Evolutionary conservation across 2,797 vertebrate species (phyloP), one percentile per base, ranked within the genome.

Genomic region (Miopithecus talapoin): DNA sequence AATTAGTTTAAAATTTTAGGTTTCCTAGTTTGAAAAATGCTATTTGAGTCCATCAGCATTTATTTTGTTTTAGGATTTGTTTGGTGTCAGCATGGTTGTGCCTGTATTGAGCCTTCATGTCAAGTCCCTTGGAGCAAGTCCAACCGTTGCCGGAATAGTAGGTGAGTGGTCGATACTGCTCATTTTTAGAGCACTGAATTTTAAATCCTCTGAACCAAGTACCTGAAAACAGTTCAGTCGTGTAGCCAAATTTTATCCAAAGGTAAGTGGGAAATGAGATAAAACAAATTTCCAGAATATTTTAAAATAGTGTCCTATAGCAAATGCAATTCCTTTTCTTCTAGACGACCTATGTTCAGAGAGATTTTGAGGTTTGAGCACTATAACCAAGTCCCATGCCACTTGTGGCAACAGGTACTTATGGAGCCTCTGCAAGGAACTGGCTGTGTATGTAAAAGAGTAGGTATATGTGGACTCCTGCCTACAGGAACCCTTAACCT

Each of bases 81-180:
- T 99, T 98, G 99, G 99, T 91, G 99, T 99, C 96, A 99, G 99
- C 98, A 99, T 99, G 99, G 99, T 99, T 94, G 99, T 99, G 95
- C 99, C 99, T 48, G 98, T 99, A 97, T 98, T 99, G 98, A 99
- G 99, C 97, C 99, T 99, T 98, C 99, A 99, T 26, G 99, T 99
- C 93, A 99, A 99, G 98, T 99, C 99, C 97, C 99, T 99, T 48
- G 99, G 99, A 98, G 99, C 99, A 92, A 99, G 99, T 97, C 99
- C 99, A 48, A 99, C 99, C 4, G 98, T 99, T 95, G 99, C 99
- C 46, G 99, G 99, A 91, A 97, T 99, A 97, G 99, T 99, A 98
- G 99, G 99, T 99, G 97, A 98, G 99, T 98, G 64, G 92, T 64
- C 90, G 74, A 13, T 76, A 8, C 24, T 46, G 48, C 48, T 74